Evolutionary conservation across 2,113 vertebrate genomes (phyloP), one percentile per base, ranked within the genome.

Genomic region (Tonatia bakeri): DNA sequence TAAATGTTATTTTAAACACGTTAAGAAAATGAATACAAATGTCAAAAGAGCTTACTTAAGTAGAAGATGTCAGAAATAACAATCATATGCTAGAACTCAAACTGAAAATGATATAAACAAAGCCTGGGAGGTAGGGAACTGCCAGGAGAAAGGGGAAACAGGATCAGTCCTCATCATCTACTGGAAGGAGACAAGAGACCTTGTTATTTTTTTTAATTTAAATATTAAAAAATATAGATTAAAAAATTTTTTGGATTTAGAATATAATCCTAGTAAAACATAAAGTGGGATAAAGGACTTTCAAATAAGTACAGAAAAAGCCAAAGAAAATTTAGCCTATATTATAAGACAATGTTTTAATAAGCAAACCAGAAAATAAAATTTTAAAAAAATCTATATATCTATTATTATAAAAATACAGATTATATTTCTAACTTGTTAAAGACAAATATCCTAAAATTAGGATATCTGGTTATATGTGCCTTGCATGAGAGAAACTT

Each of bases 371-470:
- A 90, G 72, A 73, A 89, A 80, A 52, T 24, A 96, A 91, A 13
- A 80, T 73, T 17, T 36, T 4, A 83, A 92, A 83, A 76, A 24
- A 0, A 3, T n/a, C 10, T 22, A 36, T 9, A 1, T 81, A 67
- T 19, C 31, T n/a, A 73, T 73, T 88, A 91, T 79, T 81, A 45
- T 7, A 84, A 47, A 95, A 81, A 87, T 54, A 24, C 12, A 76
- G 6, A n/a, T 87, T 52, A 24, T 40, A 87, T 56, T 93, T 69
- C 17, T n/a, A n/a, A n/a, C 16, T 52, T 92, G 22, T 79, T 91
- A 5, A 73, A 76, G 76, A 67, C 19, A 90, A 96, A 92, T 90
- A 92, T 50, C 91, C 28, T 91, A 43, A 90, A 94, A 94, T 77
- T 93, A 96, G 94, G 94, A 93, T 54, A 22, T 50, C 31, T 9